These are phyloP conservation scores for Myopa tessellatipennis DNA, from an alignment of 2,888 invertebrate genomes.

Conservation along the genomic window DNA sequence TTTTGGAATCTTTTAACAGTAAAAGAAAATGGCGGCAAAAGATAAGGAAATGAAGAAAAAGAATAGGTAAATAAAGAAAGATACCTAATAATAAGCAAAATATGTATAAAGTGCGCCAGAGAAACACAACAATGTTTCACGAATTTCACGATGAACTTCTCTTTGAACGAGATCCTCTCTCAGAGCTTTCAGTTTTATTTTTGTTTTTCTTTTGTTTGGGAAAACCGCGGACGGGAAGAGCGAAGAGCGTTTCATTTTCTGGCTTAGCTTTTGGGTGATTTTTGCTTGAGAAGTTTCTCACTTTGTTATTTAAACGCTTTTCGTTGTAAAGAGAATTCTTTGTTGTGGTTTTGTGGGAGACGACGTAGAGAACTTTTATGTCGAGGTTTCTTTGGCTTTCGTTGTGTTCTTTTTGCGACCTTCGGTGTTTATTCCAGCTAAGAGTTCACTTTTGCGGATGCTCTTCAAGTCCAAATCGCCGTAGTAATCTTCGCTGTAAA, in stretches of 20 bases:
- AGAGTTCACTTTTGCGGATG: conserved; percentile 93
- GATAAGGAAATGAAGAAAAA: conserved; percentile 41
- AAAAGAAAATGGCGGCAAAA: conserved; percentile 34
- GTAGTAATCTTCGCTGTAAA: conserved; percentile 95
- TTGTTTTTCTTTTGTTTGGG: neutral
- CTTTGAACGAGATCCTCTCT: neutral
- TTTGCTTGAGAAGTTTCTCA: conserved; percentile 9
- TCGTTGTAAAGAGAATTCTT: conserved; percentile 11
- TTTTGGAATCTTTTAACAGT: conserved; percentile 30
- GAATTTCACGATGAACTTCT: neutral
- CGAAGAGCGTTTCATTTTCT: conserved; percentile 17
- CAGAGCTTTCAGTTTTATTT: neutral
- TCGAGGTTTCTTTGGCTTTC: conserved; percentile 66
- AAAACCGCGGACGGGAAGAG: conserved; percentile 34
- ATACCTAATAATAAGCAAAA: conserved; percentile 14
- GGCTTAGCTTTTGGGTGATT: conserved; percentile 20
- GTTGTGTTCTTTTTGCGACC: conserved; percentile 69
- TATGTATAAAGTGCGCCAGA: neutral
- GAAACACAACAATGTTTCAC: neutral
- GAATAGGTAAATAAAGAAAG: conserved; percentile 26
- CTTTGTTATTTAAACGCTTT: conserved; percentile 12
- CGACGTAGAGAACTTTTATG: conserved; percentile 53
- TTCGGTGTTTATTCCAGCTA: conserved; percentile 76
- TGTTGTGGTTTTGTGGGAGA: conserved; percentile 46
- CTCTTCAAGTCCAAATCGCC: conserved; percentile 94